Evolutionary conservation across 1,140 invertebrate genomes (phyloP), one percentile per base, ranked within the genome.

Genomic region (Lineus longissimus): DNA sequence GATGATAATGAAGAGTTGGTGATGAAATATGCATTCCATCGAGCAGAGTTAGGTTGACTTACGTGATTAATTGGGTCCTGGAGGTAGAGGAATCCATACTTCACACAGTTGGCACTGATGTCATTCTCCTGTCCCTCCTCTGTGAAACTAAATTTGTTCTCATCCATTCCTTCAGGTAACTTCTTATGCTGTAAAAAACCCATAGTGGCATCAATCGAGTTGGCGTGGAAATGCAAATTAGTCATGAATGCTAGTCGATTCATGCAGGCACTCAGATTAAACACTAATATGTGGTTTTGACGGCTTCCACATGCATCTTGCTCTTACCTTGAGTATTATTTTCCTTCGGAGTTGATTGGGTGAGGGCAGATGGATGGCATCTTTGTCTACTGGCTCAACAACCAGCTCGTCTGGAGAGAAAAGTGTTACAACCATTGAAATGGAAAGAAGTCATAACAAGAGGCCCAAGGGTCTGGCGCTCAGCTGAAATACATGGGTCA

Each of bases 1-100:
- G 33, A 36, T 7, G 33, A 36, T 4, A 36, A 36, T 15, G 15
- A 36, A 7, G 33, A 4, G 6, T 7, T 36, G 33, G 33, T 7
- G 33, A 36, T 4, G 4, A 36, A 36, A 36, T 63, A 43, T 7
- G 6, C 47, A 51, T 6, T 51, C 25, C 15, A 7, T 51, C 47
- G 9, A 4, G n/a, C 47, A 15, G 33, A 41, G 17, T 9, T 23
- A 2, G 30, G 2, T 17, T 29, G 15, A 68, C 70, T 74, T 66
- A 81, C 81, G 59, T 89, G 88, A 69, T 95, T 92, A 0, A 92
- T 86, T 0, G 88, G 88, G 85, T 97, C 94, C 83, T 95, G 91
- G 30, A 97, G 81, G 76, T 91, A 93, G 57, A 98, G 83, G 59
- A 94, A 88, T 0, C 94, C 95, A 83, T 94, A 97, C 84, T 93